Conservation (phyloP, 2,113 vertebrate genomes). For the Syrrhaptes paradoxus region DNA sequence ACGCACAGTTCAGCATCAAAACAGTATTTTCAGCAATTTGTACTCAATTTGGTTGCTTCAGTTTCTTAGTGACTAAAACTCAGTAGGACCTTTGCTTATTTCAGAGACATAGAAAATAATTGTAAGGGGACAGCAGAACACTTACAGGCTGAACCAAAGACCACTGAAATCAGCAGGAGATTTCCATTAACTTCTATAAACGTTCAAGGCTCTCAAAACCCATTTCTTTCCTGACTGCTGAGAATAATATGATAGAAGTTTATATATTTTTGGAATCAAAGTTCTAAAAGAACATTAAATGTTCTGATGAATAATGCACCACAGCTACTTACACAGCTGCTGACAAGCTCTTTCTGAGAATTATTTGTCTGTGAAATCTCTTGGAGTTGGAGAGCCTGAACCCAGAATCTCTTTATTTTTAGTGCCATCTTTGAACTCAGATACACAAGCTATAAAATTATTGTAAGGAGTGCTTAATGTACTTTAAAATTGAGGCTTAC, state of each 20-base stretch:
- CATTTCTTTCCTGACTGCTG: background rate
- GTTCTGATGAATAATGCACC: constrained; percentile 39
- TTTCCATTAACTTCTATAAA: background rate
- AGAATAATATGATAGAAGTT: constrained; percentile 6
- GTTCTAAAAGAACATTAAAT: constrained; percentile 19
- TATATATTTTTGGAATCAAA: background rate
- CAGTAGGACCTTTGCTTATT: background rate
- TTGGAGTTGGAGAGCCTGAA: background rate
- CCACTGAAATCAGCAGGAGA: background rate
- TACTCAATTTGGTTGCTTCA: background rate
- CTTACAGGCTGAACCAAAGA: background rate
- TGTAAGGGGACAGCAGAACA: background rate
- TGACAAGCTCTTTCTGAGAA: constrained; percentile 3
- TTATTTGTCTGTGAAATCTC: constrained; percentile 9
- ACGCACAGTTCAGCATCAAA: background rate
- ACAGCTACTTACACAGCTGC: background rate
- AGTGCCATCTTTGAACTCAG: background rate
- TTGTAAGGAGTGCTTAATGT: background rate
- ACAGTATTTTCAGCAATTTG: background rate
- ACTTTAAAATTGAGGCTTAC: background rate
- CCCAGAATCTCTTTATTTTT: constrained; percentile 15
- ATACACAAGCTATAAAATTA: background rate
- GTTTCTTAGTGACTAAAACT: background rate
- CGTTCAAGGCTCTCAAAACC: background rate
- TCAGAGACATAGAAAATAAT: background rate